Evolutionary conservation across 2,888 invertebrate genomes (phyloP).

Genomic region (Lasius platythorax): DNA sequence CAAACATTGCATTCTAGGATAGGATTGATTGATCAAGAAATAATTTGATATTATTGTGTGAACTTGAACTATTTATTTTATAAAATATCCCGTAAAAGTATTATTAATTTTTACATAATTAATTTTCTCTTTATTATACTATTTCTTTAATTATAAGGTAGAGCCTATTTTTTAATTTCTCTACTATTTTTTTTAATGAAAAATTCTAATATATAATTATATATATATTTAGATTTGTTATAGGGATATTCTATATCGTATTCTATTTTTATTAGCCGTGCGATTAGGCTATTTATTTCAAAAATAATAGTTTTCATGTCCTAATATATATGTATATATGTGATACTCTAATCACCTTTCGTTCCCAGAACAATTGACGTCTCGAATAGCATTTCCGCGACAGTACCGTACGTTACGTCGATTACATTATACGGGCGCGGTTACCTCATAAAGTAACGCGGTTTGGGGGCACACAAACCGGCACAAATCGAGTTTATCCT

Average conservation of each 20-base stretch:
- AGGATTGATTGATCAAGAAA: background rate
- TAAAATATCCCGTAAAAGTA: background rate
- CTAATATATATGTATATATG: too few relatives aligned
- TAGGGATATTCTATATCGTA: background rate
- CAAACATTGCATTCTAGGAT: background rate
- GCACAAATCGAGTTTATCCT: slow-evolving; percentile 56
- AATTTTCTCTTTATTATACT: background rate
- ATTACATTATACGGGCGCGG: slow-evolving; percentile 42
- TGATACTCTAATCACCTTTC: background rate
- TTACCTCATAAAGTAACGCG: slow-evolving; percentile 53
- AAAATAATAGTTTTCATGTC: background rate
- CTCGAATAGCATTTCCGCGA: background rate
- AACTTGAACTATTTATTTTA: background rate
- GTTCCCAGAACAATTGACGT: background rate
- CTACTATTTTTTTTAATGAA: background rate
- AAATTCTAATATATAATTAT: background rate
- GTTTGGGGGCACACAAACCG: slow-evolving; percentile 40
- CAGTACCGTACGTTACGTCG: slow-evolving; percentile 24
- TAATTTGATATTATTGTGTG: background rate
- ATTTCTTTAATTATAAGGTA: too few relatives aligned
- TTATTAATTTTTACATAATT: background rate
- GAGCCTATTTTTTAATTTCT: background rate
- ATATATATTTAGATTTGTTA: background rate
- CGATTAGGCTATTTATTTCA: background rate
- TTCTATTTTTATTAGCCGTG: background rate